Base-by-base conservation (phyloP, 2,113 vertebrate species). In the Aegithalos caudatus region DNA sequence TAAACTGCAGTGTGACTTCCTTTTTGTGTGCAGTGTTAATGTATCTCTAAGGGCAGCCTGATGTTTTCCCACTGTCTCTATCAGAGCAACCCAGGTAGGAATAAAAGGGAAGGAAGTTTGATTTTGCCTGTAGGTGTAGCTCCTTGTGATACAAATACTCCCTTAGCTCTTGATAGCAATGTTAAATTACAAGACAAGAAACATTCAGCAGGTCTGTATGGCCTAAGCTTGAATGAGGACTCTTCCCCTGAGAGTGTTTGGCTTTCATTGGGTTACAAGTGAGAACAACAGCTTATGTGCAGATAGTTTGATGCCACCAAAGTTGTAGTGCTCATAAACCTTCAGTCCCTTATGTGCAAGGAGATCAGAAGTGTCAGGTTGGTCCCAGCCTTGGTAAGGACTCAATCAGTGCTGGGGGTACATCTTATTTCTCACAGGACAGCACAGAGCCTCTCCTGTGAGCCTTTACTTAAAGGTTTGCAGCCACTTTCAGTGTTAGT, bases 391-490 rank as follows among this genome's bases (percentile, higher is more conserved):
- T 84, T 9, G 4, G 47, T 29, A 57, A 92, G 76, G 37, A 31
- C 48, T 60, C 0, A 0, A 0, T 47, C 24, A 18, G 61, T 4
- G 1, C 40, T 62, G 15, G 24, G 14, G 9, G 4, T 60, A 1
- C 48, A 7, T 42, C 4, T 4, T 9, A 2, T 11, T 15, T 65
- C 50, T 42, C 42, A 1, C n/a, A 57, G 56, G 35, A 74, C 72
- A 29, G 54, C 69, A 12, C 40, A 71, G 58, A 70, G 42, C 66
- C 33, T 65, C 42, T 73, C 14, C 37, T 45, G 25, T 27, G 45
- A 88, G 24, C 35, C 21, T 60, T 60, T 15, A 33, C 17, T 35
- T 38, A 14, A 24, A 31, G 2, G 0, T 66, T n/a, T 47, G 21
- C 47, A 77, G 38, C 37, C 20, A 3, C 35, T 82, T 91, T 16